Evolutionary conservation across 2,113 vertebrate genomes (phyloP), one percentile per base, ranked within the genome.

Genomic region (Passer domesticus): DNA sequence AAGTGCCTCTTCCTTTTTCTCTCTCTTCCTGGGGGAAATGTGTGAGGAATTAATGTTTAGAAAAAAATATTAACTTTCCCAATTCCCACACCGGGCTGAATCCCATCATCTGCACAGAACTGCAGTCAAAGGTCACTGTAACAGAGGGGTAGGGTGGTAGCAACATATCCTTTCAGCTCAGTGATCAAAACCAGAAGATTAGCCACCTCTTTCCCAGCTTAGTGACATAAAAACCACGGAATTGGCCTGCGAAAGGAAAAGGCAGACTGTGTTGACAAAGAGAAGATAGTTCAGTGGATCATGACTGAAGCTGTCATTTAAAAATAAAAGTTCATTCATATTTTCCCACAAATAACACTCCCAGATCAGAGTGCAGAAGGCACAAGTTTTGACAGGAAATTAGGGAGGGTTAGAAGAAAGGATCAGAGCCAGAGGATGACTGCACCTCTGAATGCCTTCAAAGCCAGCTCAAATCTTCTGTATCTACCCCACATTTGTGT

Each of bases 1-100:
- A 84, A 93, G 37, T 21, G 35, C 83, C 39, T 87, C 66, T 77
- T 66, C 37, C 7, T 91, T 82, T 90, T 85, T 91, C 62, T 92
- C 50, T 55, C 25, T 58, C 20, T 85, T 92, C 76, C 93, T 73
- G 63, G 8, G 81, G 88, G 31, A 82, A 92, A 92, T 59, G 81
- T 84, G 78, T 73, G 74, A 93, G 87, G 66, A 95, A 73, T 76
- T 72, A 79, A 89, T 67, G 62, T 85, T 94, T 92, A 94, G 94
- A 23, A 89, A 87, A 90, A 95, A 94, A 83, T 66, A 66, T 46
- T 83, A 73, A 41, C 69, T 80, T 85, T 86, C 50, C 60, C 63
- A 74, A 59, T 92, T 91, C 81, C 87, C 62, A n/a, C 43, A 22
- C 6, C 70, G 80, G 53, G 47, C 33, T 69, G 39, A 77, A 79